Evolutionary conservation across 1,140 invertebrate genomes (phyloP), one percentile per base, ranked within the genome.

Genomic region (Microvelia longipes): DNA sequence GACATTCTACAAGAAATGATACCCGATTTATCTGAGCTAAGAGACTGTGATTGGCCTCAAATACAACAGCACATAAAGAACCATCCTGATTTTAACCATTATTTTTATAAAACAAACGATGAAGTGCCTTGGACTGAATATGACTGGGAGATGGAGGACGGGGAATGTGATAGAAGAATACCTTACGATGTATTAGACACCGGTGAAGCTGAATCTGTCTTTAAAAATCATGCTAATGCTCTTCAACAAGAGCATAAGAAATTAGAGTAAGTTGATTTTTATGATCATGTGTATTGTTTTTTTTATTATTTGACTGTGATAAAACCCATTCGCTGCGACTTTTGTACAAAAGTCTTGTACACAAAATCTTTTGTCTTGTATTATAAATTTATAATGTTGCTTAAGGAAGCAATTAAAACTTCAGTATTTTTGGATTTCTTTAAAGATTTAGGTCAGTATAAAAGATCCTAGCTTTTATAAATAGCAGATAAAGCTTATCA

Each of bases 101-200:
- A 93, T 82, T 97, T 97, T 84, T 90, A 93, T 72, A 90, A 92
- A 76, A 87, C 88, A 74, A 87, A 86, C 2, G 87, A 90, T 72
- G 87, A 89, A 75, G 85, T 87, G 71, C 85, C 88, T 0, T 93
- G 91, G 92, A 87, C 89, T 28, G 89, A 91, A 77, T 85, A 86
- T 75, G 87, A 88, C 76, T 84, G 90, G 68, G 83, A 88, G 68
- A 84, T 85, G 19, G 83, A 85, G 73, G 83, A 81, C 72, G 75
- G 80, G 63, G 70, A 68, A 28, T 86, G 86, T 73, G 86, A 87
- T 73, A 82, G 83, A 50, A 84, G 91, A 76, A 94, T 97, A 77
- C 95, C 95, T 1, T 93, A 91, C 77, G 92, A 95, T 78, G 88
- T 97, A 67, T 81, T 97, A 14, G 90, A 93, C 75, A 92, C 91